A percentile compares a stretch with the other conserved stretches of the same genome.
phyloP scores from a whole-genome alignment of 1,140 invertebrate genomes.

The Trichonephila clavipes region DNA sequence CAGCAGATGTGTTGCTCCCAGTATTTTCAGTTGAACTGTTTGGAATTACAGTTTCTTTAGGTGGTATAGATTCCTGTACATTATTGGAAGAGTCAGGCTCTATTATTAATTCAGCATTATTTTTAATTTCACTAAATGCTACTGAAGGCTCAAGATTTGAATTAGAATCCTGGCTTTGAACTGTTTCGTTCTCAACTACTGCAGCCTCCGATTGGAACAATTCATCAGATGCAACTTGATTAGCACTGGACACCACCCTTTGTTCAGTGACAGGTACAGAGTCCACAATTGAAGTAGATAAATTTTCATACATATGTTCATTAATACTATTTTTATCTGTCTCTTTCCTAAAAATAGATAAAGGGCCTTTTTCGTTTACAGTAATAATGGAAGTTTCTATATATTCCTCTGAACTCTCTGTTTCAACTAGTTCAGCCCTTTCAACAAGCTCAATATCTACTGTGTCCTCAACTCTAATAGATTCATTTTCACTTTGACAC shows the following conservation, averaged over 20 bases:
- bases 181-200: not conserved
- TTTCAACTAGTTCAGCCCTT: not conserved
- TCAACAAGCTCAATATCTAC: not conserved
- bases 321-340: slow-evolving; percentile 17
- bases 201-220: not conserved
- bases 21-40: not conserved
- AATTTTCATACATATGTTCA: not conserved
- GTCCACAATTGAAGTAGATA: slow-evolving; percentile 8
- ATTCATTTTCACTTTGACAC: not conserved
- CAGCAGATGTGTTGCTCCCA: not conserved
- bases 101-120: not conserved
- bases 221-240: not conserved
- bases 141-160: not conserved
- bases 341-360: not conserved
- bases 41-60: not conserved
- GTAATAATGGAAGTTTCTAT: not conserved
- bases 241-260: not conserved
- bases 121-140: not conserved
- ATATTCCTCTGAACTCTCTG: not conserved
- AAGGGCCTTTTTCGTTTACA: not conserved
- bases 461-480: not conserved
- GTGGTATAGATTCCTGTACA: not conserved
- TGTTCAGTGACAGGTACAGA: not conserved
- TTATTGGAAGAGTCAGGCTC: not conserved
- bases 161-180: not conserved